phyloP scores from a whole-genome alignment of 2,888 invertebrate genomes.

The Leptarthrus brevirostris region DNA sequence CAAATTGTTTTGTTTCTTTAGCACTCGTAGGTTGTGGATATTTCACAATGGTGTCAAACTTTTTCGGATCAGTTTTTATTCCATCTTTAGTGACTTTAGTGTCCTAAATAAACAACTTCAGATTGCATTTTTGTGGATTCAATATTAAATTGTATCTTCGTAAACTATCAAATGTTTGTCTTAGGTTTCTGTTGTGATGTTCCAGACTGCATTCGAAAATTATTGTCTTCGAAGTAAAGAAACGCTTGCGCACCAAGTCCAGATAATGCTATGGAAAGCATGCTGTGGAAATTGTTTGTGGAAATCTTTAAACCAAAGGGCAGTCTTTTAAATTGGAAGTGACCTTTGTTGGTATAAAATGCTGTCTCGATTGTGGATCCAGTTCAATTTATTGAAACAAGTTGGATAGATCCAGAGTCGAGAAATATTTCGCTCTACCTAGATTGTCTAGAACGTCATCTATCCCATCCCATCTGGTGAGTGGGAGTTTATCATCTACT shows the following conservation, averaged over 20 bases:
- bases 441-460: constrained; percentile 45
- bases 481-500: constrained; percentile 44
- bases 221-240: constrained; percentile 55
- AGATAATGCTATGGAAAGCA: constrained; percentile 52
- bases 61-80: too few species aligned
- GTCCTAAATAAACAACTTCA: too few species aligned
- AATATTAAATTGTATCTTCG: too few species aligned
- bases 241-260: constrained; percentile 51
- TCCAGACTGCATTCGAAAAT: constrained; percentile 51
- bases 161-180: constrained; percentile 46
- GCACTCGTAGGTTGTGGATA: too few species aligned
- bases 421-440: constrained; percentile 28
- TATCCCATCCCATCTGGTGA: constrained; percentile 35
- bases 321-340: constrained; percentile 54
- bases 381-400: constrained; percentile 48
- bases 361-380: constrained; percentile 49
- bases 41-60: too few species aligned
- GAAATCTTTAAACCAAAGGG: constrained; percentile 54
- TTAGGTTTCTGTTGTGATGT: constrained; percentile 53
- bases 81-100: too few species aligned
- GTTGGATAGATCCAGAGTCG: background rate
- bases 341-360: constrained; percentile 51
- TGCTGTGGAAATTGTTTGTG: constrained; percentile 54
- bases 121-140: too few species aligned
- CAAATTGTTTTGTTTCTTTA: too few species aligned